These are phyloP conservation scores for Lepidostoma basale DNA, from an alignment of 1,140 invertebrate species.

Conservation along the genomic window DNA sequence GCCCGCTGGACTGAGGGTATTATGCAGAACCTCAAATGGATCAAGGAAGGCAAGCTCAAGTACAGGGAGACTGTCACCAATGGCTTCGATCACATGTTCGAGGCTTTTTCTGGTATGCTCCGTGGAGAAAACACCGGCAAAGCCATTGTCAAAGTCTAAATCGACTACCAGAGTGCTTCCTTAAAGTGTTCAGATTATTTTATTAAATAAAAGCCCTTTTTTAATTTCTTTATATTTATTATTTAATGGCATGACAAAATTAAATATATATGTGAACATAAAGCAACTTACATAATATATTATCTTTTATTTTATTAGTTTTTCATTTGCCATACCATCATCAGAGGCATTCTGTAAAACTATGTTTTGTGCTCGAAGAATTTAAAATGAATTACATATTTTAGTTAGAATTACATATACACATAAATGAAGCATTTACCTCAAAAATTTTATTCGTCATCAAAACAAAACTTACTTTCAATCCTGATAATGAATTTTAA, in stretches of 20 bases:
- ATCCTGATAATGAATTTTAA: not conserved
- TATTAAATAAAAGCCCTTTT: not conserved
- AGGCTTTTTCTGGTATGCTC: conserved; percentile 63
- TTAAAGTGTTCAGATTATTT: too few relatives aligned
- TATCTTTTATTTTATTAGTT: not conserved
- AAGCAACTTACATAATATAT: not conserved
- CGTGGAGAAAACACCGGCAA: not conserved
- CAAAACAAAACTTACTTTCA: too few relatives aligned
- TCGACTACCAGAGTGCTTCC: too few relatives aligned
- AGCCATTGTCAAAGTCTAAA: conserved; percentile 59
- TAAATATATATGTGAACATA: not conserved
- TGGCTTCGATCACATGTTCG: conserved; percentile 69
- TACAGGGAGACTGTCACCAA: conserved; percentile 57
- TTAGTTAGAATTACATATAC: too few relatives aligned
- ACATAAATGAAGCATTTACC: too few relatives aligned
- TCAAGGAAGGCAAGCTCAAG: conserved; percentile 60
- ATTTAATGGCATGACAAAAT: not conserved
- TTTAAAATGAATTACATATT: too few relatives aligned
- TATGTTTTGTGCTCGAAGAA: too few relatives aligned
- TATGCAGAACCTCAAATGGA: conserved; percentile 63
- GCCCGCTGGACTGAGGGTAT: conserved; percentile 63
- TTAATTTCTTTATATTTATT: not conserved
- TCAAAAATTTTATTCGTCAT: too few relatives aligned
- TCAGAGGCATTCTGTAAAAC: too few relatives aligned
- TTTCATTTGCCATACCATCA: too few relatives aligned